Percentiles rank a stretch among this genome's conserved stretches.
These are phyloP conservation scores for Caenorhabditis sulstoni DNA, from an alignment of 2,888 invertebrate genomes.

Conservation along the genomic window DNA sequence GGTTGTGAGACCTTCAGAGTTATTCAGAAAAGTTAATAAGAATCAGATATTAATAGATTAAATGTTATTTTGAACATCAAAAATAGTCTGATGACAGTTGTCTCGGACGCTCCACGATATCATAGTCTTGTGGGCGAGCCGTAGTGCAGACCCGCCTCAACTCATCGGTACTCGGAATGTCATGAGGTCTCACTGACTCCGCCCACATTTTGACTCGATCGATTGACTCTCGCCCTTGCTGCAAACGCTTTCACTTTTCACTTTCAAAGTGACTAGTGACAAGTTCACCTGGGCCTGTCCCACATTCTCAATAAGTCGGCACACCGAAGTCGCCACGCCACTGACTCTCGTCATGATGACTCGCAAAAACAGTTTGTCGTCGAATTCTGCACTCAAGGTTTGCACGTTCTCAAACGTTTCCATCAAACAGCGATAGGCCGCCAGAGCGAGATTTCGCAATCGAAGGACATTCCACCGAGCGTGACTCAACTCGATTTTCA, in stretches of 20 bases:
- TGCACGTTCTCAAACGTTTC: slow-evolving; percentile 6
- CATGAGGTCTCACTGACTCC: not conserved
- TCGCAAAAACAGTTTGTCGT: slow-evolving; percentile 22
- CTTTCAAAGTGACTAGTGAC: too few relatives aligned
- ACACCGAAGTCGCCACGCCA: not conserved
- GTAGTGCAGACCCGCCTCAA: not conserved
- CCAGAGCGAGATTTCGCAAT: not conserved
- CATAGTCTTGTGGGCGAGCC: not conserved
- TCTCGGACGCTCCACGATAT: too few relatives aligned
- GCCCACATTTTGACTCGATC: too few relatives aligned
- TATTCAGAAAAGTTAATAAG: too few relatives aligned
- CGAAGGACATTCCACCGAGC: too few relatives aligned
- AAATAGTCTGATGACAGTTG: too few relatives aligned
- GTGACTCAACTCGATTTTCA: slow-evolving; percentile 8
- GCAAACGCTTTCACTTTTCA: too few relatives aligned
- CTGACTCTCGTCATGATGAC: slow-evolving; percentile 10
- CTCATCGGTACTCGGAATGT: not conserved
- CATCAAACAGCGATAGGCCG: slow-evolving; percentile 11
- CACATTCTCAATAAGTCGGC: too few relatives aligned
- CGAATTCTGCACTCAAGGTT: not conserved
- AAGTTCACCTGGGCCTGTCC: too few relatives aligned
- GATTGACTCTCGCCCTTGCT: too few relatives aligned
- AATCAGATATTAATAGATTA: not conserved
- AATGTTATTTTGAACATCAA: too few relatives aligned
- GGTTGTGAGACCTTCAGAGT: too few relatives aligned